Base-by-base conservation (phyloP, 2,113 vertebrate genomes). In the Menura novaehollandiae region DNA sequence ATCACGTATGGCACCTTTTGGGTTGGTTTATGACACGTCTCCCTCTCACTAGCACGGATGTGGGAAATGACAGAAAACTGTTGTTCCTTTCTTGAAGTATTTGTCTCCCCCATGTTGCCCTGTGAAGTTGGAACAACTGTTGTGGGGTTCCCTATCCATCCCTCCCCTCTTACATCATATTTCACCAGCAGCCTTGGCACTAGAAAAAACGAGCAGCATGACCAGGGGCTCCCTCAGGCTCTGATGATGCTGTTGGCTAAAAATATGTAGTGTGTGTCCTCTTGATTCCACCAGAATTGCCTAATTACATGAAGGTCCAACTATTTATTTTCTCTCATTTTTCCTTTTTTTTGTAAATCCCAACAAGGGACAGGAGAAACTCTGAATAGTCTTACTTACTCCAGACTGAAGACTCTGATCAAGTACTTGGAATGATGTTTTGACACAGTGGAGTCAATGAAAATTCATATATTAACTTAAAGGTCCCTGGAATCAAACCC, bases 11-110 rank as follows among this genome's bases (percentile, higher is more conserved):
- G 5, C 63, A 7, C n/a, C 20, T 35, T 28, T 62, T 46, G 11
- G 5, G 4, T 3, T 39, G 20, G n/a, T 49, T 83, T 22, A 9
- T 5, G 32, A 26, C 33, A 5, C 4, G 2, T n/a, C 6, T n/a
- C 43, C 62, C 30, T 73, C 58, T 60, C 24, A 1, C 5, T 18
- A 22, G 6, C 32, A 13, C 3, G 0, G 32, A 12, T 43, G 33
- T 33, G 13, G 1, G 60, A 56, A 87, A 43, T 2, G 2, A 30
- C 15, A 13, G 15, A 21, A 55, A 60, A 41, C 16, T 32, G 8
- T 62, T 28, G 13, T 41, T 43, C 69, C 41, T 56, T 66, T 9
- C 18, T 24, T n/a, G 49, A 66, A n/a, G 49, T 9, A 30, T 58
- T 46, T 49, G 30, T n/a, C 21, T 62, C 2, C 12, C 6, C 7